Evolutionary conservation across 1,140 invertebrate genomes (phyloP), one percentile per base, ranked within the genome.

Genomic region (Condylostylus longicornis): DNA sequence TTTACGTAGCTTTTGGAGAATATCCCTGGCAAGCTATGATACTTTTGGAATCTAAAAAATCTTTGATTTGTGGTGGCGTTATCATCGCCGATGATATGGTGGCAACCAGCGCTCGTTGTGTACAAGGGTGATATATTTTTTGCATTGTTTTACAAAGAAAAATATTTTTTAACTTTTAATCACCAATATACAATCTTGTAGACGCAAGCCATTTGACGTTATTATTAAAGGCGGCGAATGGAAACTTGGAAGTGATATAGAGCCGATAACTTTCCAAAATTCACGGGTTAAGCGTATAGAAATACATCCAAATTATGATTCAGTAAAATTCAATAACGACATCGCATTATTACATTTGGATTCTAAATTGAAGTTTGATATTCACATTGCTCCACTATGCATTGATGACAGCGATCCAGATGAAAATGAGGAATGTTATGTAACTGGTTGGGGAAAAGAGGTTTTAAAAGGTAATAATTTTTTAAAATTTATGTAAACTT

Each of bases 171-270:
- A n/a, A n/a, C n/a, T n/a, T n/a, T n/a, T n/a, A 37, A 29, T 18
- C 18, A 37, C 4, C 15, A 37, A 22, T 19, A 37, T 19, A 12
- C 20, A 15, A 19, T 37, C n/a, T 40, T 27, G 20, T 10, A 23
- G 7, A 23, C 21, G 12, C 25, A 35, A n/a, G 22, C 21, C 37
- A 27, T 39, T 30, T 18, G 76, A 84, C 44, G 58, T 88, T 1
- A 69, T 77, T 1, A 70, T 87, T 33, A 84, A 85, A 53, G 74
- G 78, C 3, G 84, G 84, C 7, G 82, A 83, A 74, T 87, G 80
- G 79, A 80, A 83, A 54, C 64, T 85, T n/a, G 77, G 77, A 21
- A 74, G 78, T 40, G 75, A 79, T 37, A 77, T 81, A 34, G 82
- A 85, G 51, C 81, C 81, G 1, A 58, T 81, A 14, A 76, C 80